These are phyloP conservation scores for Solenodon paradoxus DNA, from an alignment of 2,113 vertebrate species.

Conservation along the genomic window DNA sequence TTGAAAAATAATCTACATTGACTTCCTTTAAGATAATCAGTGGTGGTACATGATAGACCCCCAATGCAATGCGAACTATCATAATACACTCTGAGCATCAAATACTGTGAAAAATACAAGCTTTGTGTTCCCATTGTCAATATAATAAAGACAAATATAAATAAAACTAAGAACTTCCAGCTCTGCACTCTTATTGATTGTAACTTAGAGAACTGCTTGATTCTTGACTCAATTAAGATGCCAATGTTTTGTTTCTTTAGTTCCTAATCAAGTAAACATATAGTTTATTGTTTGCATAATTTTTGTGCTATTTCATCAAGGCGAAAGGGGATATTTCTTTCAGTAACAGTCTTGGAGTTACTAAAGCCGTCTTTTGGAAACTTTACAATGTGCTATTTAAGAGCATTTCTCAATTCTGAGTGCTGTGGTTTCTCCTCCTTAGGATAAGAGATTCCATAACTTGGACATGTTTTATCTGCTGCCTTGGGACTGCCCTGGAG, in stretches of 20 bases:
- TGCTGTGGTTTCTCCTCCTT: neutral
- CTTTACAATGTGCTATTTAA: neutral
- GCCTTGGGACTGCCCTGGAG: neutral
- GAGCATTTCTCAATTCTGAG: neutral
- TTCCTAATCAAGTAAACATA: neutral
- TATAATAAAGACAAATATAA: slow-evolving; percentile 64
- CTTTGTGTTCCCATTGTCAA: slow-evolving; percentile 32
- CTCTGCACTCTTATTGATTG: neutral
- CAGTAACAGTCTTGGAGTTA: neutral
- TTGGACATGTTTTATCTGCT: neutral
- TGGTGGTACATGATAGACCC: neutral
- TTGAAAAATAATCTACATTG: slow-evolving; percentile 39
- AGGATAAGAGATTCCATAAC: neutral
- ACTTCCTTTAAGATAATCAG: slow-evolving; percentile 62
- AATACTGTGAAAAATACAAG: slow-evolving; percentile 34
- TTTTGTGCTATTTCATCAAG: neutral
- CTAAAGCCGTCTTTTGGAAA: neutral
- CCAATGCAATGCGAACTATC: slow-evolving; percentile 40
- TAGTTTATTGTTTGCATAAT: neutral
- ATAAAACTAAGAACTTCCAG: slow-evolving; percentile 46
- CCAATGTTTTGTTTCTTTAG: slow-evolving; percentile 17
- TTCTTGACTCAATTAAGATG: neutral
- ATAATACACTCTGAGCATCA: slow-evolving; percentile 30
- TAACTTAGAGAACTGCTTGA: slow-evolving; percentile 39
- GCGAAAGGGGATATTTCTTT: neutral